Evolutionary conservation across 2,888 invertebrate species (phyloP).

Genomic region (Junonia oenone): DNA sequence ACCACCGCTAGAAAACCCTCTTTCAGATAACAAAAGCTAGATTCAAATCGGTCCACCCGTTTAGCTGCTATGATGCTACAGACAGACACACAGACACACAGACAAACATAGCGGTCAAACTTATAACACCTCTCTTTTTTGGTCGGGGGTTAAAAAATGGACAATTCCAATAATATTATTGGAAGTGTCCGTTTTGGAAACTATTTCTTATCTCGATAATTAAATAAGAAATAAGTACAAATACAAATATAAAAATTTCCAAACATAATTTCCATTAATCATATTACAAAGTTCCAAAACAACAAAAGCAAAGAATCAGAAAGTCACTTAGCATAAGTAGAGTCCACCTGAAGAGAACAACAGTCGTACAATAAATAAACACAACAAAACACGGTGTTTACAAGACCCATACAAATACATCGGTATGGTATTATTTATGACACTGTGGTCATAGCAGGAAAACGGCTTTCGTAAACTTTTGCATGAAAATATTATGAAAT

Average conservation of each 20-base stretch:
- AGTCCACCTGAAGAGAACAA: conserved; percentile 66
- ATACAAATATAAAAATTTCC: neutral
- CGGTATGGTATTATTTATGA: conserved; percentile 42
- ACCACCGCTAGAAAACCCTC: too few species aligned
- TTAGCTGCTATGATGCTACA: too few species aligned
- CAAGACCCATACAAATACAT: conserved; percentile 47
- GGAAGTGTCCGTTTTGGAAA: too few species aligned
- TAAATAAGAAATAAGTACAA: neutral
- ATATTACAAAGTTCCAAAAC: neutral
- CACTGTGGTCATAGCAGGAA: conserved; percentile 4
- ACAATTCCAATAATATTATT: too few species aligned
- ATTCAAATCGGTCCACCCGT: too few species aligned
- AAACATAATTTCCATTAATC: neutral
- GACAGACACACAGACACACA: too few species aligned
- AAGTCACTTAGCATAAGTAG: conserved; percentile 69
- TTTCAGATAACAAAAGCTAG: too few species aligned
- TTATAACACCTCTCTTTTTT: too few species aligned
- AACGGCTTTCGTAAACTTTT: conserved; percentile 11
- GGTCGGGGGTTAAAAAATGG: too few species aligned
- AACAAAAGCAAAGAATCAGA: neutral
- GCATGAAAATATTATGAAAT: neutral
- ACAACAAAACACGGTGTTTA: conserved; percentile 64
- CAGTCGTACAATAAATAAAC: conserved; percentile 75
- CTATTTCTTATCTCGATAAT: too few species aligned
- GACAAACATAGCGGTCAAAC: too few species aligned